These are phyloP conservation scores for Petrocephalus sullivani DNA, from an alignment of 2,797 vertebrate species.

Conservation along the genomic window DNA sequence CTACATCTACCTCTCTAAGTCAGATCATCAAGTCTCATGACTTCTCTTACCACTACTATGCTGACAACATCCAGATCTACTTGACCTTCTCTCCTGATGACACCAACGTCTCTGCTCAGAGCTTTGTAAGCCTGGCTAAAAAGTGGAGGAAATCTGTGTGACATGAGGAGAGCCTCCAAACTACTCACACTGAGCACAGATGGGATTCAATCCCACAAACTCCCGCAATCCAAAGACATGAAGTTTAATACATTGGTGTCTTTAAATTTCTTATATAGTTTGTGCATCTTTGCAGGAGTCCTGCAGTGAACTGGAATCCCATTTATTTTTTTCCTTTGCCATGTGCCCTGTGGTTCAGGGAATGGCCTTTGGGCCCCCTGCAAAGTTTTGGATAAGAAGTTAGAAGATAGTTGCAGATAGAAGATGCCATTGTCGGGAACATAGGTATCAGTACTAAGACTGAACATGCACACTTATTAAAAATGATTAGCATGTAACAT, in stretches of 20 bases:
- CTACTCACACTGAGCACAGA: not conserved
- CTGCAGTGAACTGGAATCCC: not conserved
- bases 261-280: not conserved
- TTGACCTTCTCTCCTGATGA: too few species aligned
- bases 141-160: not conserved
- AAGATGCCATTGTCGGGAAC: not conserved
- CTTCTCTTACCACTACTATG: too few species aligned
- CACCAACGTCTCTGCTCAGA: too few species aligned
- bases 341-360: not conserved
- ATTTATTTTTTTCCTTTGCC: not conserved
- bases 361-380: not conserved
- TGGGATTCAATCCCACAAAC: not conserved
- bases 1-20: not conserved
- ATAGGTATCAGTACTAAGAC: not conserved
- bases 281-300: not conserved
- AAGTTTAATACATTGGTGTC: not conserved
- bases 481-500: not conserved
- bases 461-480: not conserved
- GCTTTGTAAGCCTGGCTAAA: too few species aligned
- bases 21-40: not conserved
- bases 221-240: not conserved
- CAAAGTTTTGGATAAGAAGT: not conserved
- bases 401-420: not conserved
- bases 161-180: not conserved
- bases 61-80: too few species aligned